Conservation (phyloP, 2,888 invertebrate species). For the Rhimphoctona megacephalus region DNA sequence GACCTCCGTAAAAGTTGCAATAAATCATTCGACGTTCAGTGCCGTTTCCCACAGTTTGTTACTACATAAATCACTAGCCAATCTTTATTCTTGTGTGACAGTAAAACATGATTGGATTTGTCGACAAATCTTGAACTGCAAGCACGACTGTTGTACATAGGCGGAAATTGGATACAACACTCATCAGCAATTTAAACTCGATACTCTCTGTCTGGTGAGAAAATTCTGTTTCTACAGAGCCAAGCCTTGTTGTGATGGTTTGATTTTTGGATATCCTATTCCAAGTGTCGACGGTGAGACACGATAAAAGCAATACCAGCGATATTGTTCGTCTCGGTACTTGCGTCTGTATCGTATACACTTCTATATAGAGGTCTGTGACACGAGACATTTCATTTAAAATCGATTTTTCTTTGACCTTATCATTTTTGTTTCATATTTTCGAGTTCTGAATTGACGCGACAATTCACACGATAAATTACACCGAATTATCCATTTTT, state of each 20-base stretch:
- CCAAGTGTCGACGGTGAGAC: conserved; percentile 50
- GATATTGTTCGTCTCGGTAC: conserved; percentile 49
- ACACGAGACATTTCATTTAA: conserved; percentile 1
- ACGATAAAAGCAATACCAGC: conserved; percentile 53
- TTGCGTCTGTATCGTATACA: conserved; percentile 21
- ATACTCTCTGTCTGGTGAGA: conserved; percentile 32
- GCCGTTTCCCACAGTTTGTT: not conserved
- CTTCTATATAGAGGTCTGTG: not conserved
- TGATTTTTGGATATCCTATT: conserved; percentile 38
- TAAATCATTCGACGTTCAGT: not conserved
- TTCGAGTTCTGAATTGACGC: not conserved
- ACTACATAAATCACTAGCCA: not conserved
- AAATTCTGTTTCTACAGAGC: conserved; percentile 50
- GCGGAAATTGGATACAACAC: conserved; percentile 20
- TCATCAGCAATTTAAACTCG: conserved; percentile 45
- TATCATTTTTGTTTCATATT: not conserved
- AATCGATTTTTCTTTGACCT: not conserved
- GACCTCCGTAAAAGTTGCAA: not conserved
- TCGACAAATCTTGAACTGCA: conserved; percentile 42
- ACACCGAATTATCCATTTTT: not conserved
- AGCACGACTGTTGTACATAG: conserved; percentile 34
- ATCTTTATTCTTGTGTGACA: not conserved
- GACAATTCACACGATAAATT: not conserved
- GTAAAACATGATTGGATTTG: conserved; percentile 26
- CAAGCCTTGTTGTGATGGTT: conserved; percentile 33